These are phyloP conservation scores for Brachionus angularis DNA, from an alignment of 1,140 invertebrate species.

Conservation along the genomic window DNA sequence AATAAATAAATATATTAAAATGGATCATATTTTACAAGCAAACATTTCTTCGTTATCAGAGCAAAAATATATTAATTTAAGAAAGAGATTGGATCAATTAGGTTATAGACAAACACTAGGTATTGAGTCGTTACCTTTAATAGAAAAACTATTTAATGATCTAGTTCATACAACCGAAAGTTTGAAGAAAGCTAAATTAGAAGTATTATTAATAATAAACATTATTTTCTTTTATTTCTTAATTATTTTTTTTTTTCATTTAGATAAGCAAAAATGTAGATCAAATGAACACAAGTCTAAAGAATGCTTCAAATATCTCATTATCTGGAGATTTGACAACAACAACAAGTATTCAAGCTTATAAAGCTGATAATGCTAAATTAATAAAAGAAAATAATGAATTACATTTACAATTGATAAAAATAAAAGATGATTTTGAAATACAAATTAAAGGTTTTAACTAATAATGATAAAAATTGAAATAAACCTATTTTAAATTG, in stretches of 20 bases:
- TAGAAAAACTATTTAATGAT: slow-evolving; percentile 70
- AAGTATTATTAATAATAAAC: slow-evolving; percentile 54
- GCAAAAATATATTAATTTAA: slow-evolving; percentile 54
- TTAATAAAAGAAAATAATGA: slow-evolving; percentile 64
- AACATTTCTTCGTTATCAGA: slow-evolving; percentile 21
- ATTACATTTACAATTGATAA: slow-evolving; percentile 66
- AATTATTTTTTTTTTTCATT: neutral
- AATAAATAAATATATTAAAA: neutral
- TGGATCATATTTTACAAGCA: slow-evolving; percentile 37
- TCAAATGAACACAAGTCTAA: neutral
- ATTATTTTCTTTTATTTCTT: too few species aligned
- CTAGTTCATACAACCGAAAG: slow-evolving; percentile 72
- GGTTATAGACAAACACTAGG: slow-evolving; percentile 71
- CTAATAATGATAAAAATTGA: too few species aligned
- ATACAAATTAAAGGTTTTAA: slow-evolving; percentile 60
- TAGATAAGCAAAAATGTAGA: slow-evolving; percentile 34
- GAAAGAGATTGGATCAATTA: slow-evolving; percentile 66
- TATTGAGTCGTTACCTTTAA: slow-evolving; percentile 68
- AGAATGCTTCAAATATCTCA: neutral
- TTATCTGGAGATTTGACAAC: neutral
- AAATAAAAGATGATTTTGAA: slow-evolving; percentile 65
- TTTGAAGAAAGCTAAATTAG: slow-evolving; percentile 69
- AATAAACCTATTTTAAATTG: neutral
- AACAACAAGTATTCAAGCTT: slow-evolving; percentile 42
- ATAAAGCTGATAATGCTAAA: slow-evolving; percentile 56